These are phyloP conservation scores for Allygus modestus DNA, from an alignment of 2,888 invertebrate species.

Conservation along the genomic window DNA sequence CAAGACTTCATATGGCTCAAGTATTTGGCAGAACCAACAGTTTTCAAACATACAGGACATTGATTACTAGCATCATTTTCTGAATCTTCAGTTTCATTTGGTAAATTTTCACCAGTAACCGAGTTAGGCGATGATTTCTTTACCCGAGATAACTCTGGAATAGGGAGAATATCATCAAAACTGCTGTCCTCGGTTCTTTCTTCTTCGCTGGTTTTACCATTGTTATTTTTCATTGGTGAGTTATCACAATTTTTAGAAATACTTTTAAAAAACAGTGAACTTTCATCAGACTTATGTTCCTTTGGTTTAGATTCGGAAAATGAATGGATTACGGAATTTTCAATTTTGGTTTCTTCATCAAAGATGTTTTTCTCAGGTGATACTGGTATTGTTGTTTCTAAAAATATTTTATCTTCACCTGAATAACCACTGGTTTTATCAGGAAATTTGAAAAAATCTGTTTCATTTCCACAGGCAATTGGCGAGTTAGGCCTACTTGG, in stretches of 20 bases:
- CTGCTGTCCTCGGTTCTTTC: background rate
- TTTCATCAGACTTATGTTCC: background rate
- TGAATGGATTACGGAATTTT: background rate
- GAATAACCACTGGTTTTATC: background rate
- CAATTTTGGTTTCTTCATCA: conserved; percentile 15
- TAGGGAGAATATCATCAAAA: conserved; percentile 3
- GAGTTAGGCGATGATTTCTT: background rate
- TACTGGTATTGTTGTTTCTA: background rate
- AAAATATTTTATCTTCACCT: background rate
- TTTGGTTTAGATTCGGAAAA: background rate
- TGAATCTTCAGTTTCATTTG: background rate
- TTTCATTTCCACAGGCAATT: background rate
- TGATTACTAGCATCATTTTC: conserved; percentile 42
- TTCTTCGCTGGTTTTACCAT: background rate
- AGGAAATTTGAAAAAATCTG: conserved; percentile 5
- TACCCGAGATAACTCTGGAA: background rate
- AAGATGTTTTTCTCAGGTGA: background rate
- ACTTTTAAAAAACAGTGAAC: conserved; percentile 20
- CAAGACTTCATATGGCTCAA: conserved; percentile 74
- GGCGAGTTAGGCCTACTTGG: background rate
- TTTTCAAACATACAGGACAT: conserved; percentile 68
- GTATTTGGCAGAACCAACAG: conserved; percentile 50
- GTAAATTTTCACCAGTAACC: background rate
- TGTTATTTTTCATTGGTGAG: background rate
- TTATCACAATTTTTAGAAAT: background rate